phyloP scores from a whole-genome alignment of 2,113 vertebrate genomes.

The Macaca mulatta region DNA sequence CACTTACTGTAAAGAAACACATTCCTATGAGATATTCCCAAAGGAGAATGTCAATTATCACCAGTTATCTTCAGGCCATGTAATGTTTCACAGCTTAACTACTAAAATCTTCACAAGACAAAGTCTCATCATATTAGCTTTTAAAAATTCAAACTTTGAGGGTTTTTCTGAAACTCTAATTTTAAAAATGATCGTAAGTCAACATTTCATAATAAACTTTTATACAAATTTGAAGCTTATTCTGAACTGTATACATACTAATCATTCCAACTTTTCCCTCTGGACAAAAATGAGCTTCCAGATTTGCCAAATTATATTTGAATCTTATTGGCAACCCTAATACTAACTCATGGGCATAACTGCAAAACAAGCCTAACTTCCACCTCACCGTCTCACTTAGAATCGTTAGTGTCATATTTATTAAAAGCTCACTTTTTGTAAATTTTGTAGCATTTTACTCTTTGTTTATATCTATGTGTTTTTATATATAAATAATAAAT shows the following conservation, averaged over 20 bases:
- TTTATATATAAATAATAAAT: neutral
- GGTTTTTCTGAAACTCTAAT: neutral
- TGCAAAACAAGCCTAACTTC: neutral
- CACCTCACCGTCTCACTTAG: neutral
- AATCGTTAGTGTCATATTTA: neutral
- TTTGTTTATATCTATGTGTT: neutral
- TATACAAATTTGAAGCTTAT: neutral
- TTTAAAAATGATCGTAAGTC: neutral
- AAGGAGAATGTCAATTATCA: neutral
- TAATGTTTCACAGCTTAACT: neutral
- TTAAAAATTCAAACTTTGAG: slow-evolving; percentile 21
- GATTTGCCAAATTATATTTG: neutral
- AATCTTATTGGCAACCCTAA: neutral
- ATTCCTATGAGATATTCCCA: neutral
- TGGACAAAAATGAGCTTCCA: neutral
- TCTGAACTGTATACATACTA: neutral
- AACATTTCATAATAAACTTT: neutral
- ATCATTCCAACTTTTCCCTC: neutral
- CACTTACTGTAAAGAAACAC: neutral
- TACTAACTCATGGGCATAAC: neutral
- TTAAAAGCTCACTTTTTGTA: neutral
- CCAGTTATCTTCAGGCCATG: neutral
- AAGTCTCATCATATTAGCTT: neutral
- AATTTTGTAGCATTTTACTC: neutral
- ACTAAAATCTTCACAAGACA: neutral